Evolutionary conservation across 2,113 vertebrate genomes (phyloP).

Genomic region (Anolis sagrei): DNA sequence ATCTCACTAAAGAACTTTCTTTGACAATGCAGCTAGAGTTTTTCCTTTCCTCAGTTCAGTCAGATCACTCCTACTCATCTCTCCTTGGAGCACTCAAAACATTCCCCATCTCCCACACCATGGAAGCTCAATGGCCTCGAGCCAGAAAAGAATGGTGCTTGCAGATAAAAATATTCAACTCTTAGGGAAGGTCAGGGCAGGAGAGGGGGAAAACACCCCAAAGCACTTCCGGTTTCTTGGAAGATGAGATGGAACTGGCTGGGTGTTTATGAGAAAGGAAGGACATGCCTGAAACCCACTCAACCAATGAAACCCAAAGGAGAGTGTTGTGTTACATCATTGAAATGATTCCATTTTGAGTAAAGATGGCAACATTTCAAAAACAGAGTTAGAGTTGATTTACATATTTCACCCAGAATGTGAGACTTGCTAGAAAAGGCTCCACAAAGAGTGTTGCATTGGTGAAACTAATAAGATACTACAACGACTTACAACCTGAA

Average conservation of each 20-base stretch:
- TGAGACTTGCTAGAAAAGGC: neutral
- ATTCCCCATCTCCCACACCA: slow-evolving; percentile 40
- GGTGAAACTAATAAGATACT: neutral
- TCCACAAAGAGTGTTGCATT: neutral
- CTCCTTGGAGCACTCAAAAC: slow-evolving; percentile 68
- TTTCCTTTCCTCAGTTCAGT: slow-evolving; percentile 70
- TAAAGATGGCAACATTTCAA: neutral
- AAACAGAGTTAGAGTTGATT: neutral
- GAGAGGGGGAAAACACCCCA: neutral
- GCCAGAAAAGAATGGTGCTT: slow-evolving; percentile 65
- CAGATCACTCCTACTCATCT: slow-evolving; percentile 70
- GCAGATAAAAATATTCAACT: slow-evolving; percentile 31
- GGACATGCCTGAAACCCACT: neutral
- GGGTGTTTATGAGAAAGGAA: neutral
- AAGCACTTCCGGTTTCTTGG: slow-evolving; percentile 19
- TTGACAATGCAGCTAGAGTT: slow-evolving; percentile 68
- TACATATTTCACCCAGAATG: neutral
- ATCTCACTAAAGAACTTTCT: slow-evolving; percentile 69
- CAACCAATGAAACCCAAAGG: neutral
- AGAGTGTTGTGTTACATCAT: neutral
- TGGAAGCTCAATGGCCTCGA: slow-evolving; percentile 59
- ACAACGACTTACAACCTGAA: too few species aligned
- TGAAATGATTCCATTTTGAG: neutral
- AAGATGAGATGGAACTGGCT: neutral
- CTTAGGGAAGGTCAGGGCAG: neutral